A percentile compares a stretch with the other conserved stretches of the same genome.
phyloP scores from a whole-genome alignment of 2,797 vertebrate genomes.

The Micrastur ruficollis region DNA sequence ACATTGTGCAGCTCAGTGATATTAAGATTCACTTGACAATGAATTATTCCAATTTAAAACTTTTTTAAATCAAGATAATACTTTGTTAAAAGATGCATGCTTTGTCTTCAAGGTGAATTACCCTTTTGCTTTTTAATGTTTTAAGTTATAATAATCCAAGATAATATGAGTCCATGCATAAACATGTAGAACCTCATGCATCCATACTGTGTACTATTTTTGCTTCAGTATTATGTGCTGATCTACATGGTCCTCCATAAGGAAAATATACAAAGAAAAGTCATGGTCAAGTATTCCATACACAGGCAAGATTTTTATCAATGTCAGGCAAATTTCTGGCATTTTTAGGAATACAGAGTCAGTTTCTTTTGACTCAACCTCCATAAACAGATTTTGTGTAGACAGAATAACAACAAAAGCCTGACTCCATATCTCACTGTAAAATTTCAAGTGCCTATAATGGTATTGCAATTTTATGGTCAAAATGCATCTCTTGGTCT shows the following conservation, averaged over 20 bases:
- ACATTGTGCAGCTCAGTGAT: not conserved
- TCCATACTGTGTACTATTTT: slow-evolving; percentile 2
- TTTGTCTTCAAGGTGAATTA: slow-evolving; percentile 60
- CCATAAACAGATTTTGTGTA: not conserved
- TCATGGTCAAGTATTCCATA: not conserved
- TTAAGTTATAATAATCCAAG: slow-evolving; percentile 45
- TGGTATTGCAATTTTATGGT: not conserved
- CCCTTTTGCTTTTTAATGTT: slow-evolving; percentile 43
- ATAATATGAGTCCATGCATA: slow-evolving; percentile 24
- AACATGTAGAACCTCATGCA: slow-evolving; percentile 17
- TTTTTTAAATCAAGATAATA: slow-evolving; percentile 21
- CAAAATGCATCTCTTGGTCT: not conserved
- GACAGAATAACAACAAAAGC: not conserved
- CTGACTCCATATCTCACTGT: not conserved
- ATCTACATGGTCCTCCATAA: not conserved
- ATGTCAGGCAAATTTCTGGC: not conserved
- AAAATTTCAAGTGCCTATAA: not conserved
- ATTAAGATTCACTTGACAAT: slow-evolving; percentile 25
- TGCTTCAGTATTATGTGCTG: not conserved
- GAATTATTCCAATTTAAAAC: slow-evolving; percentile 35
- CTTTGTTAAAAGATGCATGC: slow-evolving; percentile 23
- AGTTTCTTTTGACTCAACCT: not conserved
- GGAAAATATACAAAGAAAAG: not conserved
- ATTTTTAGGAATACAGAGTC: not conserved
- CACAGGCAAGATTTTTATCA: not conserved